phyloP scores from a whole-genome alignment of 2,113 vertebrate genomes.

The Riparia riparia region DNA sequence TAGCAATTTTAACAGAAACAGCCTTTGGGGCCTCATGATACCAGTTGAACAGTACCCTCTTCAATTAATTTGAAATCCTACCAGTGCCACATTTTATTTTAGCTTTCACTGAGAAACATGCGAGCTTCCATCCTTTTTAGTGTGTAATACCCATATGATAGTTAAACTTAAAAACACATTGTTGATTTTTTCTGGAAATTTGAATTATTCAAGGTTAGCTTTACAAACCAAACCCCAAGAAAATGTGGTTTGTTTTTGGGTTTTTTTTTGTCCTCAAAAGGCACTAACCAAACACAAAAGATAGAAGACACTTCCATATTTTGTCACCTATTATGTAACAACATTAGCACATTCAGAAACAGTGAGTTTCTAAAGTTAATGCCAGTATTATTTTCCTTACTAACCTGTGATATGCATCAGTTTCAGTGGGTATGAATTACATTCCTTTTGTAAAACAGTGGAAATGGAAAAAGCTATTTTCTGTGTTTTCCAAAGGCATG shows the following conservation, averaged over 20 bases:
- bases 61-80: not conserved
- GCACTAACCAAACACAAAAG: not conserved
- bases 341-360: not conserved
- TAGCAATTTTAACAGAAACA: not conserved
- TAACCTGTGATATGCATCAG: not conserved
- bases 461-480: not conserved
- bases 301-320: not conserved
- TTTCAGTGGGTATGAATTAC: not conserved
- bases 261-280: not conserved
- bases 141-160: not conserved
- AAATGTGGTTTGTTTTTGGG: not conserved
- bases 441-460: not conserved
- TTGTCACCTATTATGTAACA: not conserved
- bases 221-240: not conserved
- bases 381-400: not conserved
- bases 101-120: not conserved
- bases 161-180: not conserved
- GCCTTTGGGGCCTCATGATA: not conserved
- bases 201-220: not conserved
- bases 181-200: not conserved
- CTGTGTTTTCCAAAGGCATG: not conserved
- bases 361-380: not conserved
- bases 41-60: not conserved
- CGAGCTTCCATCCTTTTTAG: not conserved
- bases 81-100: not conserved